Percentiles rank a stretch among this genome's conserved stretches.
Conservation (phyloP, 1,140 invertebrate species). For the Centruroides sculpturatus region DNA sequence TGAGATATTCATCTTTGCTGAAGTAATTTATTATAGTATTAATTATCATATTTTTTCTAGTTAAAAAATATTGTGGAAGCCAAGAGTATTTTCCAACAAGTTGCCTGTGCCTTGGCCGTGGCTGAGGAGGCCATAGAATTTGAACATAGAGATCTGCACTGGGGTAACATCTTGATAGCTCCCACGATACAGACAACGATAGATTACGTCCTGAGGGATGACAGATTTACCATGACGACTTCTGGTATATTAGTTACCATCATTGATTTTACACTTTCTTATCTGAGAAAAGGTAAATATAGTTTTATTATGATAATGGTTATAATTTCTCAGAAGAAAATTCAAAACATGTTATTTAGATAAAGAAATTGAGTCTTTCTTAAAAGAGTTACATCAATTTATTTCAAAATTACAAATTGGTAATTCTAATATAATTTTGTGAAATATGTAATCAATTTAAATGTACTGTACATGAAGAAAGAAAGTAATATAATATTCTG, state of each 20-base stretch:
- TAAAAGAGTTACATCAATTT: no score
- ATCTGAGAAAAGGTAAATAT: neutral
- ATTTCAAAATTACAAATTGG: no score
- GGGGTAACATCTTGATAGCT: slow-evolving; percentile 30
- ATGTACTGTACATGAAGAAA: no score
- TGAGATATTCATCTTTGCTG: no score
- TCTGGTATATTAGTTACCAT: slow-evolving; percentile 27
- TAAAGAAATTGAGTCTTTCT: no score
- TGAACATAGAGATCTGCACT: slow-evolving; percentile 33
- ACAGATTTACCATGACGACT: slow-evolving; percentile 16
- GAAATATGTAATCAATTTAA: no score
- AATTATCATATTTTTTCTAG: slow-evolving; percentile 32
- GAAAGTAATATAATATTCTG: no score
- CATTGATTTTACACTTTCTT: slow-evolving; percentile 32
- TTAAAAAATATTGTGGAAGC: slow-evolving; percentile 54
- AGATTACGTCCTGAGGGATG: slow-evolving; percentile 18
- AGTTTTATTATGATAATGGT: slow-evolving; percentile 11
- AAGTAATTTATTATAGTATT: neutral
- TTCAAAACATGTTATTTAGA: no score
- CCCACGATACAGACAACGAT: slow-evolving; percentile 16
- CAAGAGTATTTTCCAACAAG: slow-evolving; percentile 31
- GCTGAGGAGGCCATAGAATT: slow-evolving; percentile 28
- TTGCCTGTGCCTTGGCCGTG: slow-evolving; percentile 26
- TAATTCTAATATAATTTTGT: no score
- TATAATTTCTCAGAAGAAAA: no score